Evolutionary conservation across 2,888 invertebrate species (phyloP).

Genomic region (Andricus quercusramuli): DNA sequence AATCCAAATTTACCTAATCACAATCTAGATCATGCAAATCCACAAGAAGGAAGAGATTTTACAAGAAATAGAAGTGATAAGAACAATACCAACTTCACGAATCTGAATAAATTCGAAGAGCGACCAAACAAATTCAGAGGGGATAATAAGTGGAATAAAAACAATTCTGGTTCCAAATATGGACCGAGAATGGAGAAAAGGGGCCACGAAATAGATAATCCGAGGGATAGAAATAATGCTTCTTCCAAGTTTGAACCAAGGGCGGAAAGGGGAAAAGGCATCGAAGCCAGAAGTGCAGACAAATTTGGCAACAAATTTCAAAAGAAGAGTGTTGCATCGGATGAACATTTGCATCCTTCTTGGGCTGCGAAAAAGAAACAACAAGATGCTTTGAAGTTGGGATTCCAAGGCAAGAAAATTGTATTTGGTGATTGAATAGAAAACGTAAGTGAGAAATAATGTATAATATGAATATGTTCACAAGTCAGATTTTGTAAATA

Average conservation of each 20-base stretch:
- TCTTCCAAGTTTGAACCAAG: not conserved
- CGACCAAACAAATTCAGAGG: not conserved
- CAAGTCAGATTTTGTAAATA: not conserved
- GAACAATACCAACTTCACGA: not conserved
- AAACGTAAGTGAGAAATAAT: not conserved
- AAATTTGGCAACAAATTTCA: constrained; percentile 20
- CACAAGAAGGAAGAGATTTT: no score
- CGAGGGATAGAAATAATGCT: not conserved
- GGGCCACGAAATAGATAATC: not conserved
- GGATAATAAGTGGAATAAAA: not conserved
- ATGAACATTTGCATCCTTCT: constrained; percentile 71
- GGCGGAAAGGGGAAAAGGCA: not conserved
- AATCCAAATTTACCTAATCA: constrained; percentile 45
- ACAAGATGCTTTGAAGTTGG: constrained; percentile 70
- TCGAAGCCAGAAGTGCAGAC: not conserved
- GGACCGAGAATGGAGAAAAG: not conserved
- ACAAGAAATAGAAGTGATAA: constrained; percentile 21
- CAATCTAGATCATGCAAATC: constrained; percentile 15
- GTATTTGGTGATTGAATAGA: constrained; percentile 65
- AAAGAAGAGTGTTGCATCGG: constrained; percentile 40
- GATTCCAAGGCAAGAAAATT: constrained; percentile 75
- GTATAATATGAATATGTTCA: not conserved
- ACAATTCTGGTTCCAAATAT: not conserved
- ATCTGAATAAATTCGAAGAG: constrained; percentile 6
- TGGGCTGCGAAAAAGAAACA: constrained; percentile 75